A percentile compares a stretch with the other conserved stretches of the same genome.
Evolutionary conservation across 2,888 invertebrate species (phyloP).

Genomic region (Drosophila anomalata): DNA sequence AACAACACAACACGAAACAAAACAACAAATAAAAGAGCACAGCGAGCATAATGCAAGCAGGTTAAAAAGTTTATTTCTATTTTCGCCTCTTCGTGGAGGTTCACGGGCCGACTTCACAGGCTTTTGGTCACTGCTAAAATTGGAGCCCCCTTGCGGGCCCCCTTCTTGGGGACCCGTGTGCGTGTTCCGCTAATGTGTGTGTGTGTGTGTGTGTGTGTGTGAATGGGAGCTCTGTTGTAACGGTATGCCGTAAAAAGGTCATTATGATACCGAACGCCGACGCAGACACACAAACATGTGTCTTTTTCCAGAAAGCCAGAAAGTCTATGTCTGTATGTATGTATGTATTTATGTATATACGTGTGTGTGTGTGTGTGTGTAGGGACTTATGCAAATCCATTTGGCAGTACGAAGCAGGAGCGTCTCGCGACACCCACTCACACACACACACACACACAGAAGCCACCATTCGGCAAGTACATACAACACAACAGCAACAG

Average conservation of each 20-base stretch:
- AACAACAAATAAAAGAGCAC: neutral
- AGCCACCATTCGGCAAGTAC: slow-evolving; percentile 36
- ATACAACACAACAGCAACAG: slow-evolving; percentile 24
- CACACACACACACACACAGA: slow-evolving; percentile 12
- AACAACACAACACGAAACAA: neutral
- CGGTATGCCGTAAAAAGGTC: slow-evolving; percentile 64
- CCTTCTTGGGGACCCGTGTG: slow-evolving; percentile 15
- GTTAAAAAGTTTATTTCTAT: slow-evolving; percentile 29
- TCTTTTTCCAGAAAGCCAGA: slow-evolving; percentile 1
- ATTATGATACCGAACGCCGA: slow-evolving; percentile 61
- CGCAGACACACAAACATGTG: slow-evolving; percentile 36
- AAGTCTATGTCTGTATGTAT: slow-evolving; percentile 11
- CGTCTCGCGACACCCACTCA: slow-evolving; percentile 37
- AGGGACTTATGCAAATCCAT: slow-evolving; percentile 71
- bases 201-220: slow-evolving; percentile 35
- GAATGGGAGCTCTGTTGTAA: slow-evolving; percentile 61
- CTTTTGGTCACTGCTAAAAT: slow-evolving; percentile 67
- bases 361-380: slow-evolving; percentile 20
- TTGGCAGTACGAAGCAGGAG: slow-evolving; percentile 50
- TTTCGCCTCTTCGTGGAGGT: slow-evolving; percentile 28
- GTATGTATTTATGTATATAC: slow-evolving; percentile 1
- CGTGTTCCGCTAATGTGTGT: slow-evolving; percentile 9
- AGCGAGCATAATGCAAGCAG: slow-evolving; percentile 5
- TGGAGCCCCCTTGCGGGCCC: slow-evolving; percentile 47
- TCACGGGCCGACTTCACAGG: slow-evolving; percentile 17